These are phyloP conservation scores for Nematostella vectensis DNA, from an alignment of 92 coral and sea anemone genomes.

Conservation along the genomic window DNA sequence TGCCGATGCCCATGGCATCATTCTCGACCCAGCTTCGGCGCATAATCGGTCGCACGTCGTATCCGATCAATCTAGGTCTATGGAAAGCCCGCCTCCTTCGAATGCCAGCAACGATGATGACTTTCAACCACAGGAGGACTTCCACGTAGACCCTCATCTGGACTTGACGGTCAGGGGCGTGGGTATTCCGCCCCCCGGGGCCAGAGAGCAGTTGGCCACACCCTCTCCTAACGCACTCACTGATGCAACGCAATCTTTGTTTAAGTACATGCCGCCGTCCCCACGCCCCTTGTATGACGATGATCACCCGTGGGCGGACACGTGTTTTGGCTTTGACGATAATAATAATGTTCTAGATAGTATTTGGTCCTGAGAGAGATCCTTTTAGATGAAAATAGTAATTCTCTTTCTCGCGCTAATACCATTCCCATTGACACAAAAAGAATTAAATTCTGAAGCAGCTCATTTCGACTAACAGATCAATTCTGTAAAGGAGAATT, in stretches of 20 bases:
- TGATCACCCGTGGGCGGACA: slow-evolving; percentile 90
- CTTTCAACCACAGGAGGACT: too few species aligned
- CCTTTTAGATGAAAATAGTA: not conserved
- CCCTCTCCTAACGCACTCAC: slow-evolving; percentile 81
- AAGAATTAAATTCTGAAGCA: too few species aligned
- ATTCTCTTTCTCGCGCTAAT: too few species aligned
- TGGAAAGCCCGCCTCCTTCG: slow-evolving; percentile 60
- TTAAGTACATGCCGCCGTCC: slow-evolving; percentile 88
- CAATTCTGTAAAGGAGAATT: too few species aligned
- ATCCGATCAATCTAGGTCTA: slow-evolving; percentile 14
- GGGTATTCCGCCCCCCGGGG: slow-evolving; percentile 60
- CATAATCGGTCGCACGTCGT: slow-evolving; percentile 7
- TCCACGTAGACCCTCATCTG: slow-evolving; percentile 73
- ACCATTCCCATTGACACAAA: too few species aligned
- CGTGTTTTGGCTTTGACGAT: slow-evolving; percentile 55
- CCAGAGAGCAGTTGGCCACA: slow-evolving; percentile 56
- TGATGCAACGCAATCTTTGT: slow-evolving; percentile 66
- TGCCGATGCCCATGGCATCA: slow-evolving; percentile 91
- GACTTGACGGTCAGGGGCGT: slow-evolving; percentile 85
- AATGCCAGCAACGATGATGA: slow-evolving; percentile 48
- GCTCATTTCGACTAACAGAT: too few species aligned
- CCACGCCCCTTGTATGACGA: slow-evolving; percentile 77
- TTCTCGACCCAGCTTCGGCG: slow-evolving; percentile 56
- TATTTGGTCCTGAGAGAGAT: slow-evolving; percentile 36
- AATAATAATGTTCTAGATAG: slow-evolving; percentile 44